Evolutionary conservation across 2,113 vertebrate species (phyloP).

Genomic region (Burhinus bistriatus): DNA sequence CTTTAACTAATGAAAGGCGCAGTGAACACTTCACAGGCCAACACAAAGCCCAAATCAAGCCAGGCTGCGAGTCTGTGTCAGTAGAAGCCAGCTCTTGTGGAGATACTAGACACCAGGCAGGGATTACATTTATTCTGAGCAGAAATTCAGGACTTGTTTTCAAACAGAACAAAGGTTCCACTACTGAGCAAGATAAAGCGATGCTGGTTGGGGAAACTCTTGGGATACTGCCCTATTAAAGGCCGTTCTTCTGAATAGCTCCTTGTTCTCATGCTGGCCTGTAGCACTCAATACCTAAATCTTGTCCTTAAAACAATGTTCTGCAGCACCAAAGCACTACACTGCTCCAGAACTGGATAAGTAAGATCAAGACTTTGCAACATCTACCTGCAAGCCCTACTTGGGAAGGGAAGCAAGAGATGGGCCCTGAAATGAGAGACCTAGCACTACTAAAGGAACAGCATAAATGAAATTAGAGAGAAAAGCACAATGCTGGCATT

Average conservation of each 20-base stretch:
- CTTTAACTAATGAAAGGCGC: not conserved
- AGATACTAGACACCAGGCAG: not conserved
- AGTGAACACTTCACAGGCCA: not conserved
- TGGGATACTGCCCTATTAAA: not conserved
- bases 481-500: not conserved
- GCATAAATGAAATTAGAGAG: not conserved
- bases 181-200: not conserved
- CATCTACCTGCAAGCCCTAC: not conserved
- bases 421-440: not conserved
- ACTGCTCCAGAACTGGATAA: not conserved
- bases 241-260: not conserved
- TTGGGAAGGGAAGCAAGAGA: not conserved
- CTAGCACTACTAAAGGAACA: not conserved
- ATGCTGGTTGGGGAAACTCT: not conserved
- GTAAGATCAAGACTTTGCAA: not conserved
- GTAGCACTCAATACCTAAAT: not conserved
- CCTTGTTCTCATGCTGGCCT: not conserved
- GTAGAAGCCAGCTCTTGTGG: not conserved
- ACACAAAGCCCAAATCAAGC: not conserved
- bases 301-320: not conserved
- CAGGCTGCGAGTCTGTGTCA: not conserved
- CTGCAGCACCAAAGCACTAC: not conserved
- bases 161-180: not conserved
- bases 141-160: not conserved
- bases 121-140: not conserved